phyloP scores from a whole-genome alignment of 2,888 invertebrate species.

The Aphodius granarius region DNA sequence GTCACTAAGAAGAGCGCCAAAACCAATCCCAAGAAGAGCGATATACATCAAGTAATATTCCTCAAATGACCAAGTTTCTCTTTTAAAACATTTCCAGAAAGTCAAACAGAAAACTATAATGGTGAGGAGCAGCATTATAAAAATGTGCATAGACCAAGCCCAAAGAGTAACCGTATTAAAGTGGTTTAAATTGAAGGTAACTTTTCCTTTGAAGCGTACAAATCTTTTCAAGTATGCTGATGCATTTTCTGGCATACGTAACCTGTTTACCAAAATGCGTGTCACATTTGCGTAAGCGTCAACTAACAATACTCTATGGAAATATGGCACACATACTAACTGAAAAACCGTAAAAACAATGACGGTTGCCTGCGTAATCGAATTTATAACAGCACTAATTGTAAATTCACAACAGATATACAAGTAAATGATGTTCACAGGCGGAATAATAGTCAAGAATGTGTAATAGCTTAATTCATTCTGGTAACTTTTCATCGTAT shows the following conservation, averaged over 20 bases:
- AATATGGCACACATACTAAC: background rate
- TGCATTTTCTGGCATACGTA: background rate
- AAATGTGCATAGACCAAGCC: background rate
- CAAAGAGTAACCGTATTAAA: background rate
- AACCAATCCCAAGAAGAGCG: background rate
- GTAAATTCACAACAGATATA: background rate
- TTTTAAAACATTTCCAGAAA: background rate
- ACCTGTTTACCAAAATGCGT: background rate
- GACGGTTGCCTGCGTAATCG: background rate
- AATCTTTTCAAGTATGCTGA: background rate
- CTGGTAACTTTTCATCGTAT: no score
- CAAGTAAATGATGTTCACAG: no score
- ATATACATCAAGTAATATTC: background rate
- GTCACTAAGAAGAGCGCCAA: background rate
- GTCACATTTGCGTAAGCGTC: background rate
- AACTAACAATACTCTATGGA: background rate
- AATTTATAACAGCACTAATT: background rate
- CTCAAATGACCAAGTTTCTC: background rate
- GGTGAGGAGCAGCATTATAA: background rate
- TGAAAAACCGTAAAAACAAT: background rate
- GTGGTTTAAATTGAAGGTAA: background rate
- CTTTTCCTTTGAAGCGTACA: background rate
- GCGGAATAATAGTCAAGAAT: no score
- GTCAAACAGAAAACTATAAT: background rate
- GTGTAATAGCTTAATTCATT: no score